Evolutionary conservation across 2,113 vertebrate species (phyloP).

Genomic region (Petrocephalus zakoni): DNA sequence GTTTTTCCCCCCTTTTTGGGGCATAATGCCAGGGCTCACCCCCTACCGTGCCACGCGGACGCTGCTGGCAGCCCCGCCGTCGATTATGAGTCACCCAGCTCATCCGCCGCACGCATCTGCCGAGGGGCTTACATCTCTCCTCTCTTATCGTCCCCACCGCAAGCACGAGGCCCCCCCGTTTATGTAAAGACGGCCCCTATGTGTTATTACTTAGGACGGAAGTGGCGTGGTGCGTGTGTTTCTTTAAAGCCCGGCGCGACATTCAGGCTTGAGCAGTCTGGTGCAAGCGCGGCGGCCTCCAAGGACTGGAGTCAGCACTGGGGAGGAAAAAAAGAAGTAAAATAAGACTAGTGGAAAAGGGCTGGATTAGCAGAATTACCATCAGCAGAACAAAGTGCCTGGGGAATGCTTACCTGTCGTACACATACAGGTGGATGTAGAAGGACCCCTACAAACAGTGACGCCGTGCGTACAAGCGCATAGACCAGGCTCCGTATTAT

Average conservation of each 20-base stretch:
- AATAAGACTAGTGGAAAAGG: not conserved
- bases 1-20: not conserved
- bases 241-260: slow-evolving; percentile 20
- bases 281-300: not conserved
- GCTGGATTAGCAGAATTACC: not conserved
- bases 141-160: not conserved
- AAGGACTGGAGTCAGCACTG: not conserved
- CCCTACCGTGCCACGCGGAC: not conserved
- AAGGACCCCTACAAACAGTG: not conserved
- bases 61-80: not conserved
- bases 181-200: not conserved
- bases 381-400: not conserved
- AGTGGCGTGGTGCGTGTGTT: slow-evolving; percentile 35
- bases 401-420: not conserved
- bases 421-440: not conserved
- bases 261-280: slow-evolving; percentile 28
- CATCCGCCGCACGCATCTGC: not conserved
- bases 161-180: not conserved
- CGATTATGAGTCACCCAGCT: not conserved
- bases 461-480: not conserved
- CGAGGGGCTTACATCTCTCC: not conserved
- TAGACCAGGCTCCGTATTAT: not conserved
- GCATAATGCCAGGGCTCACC: not conserved
- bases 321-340: not conserved
- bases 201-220: slow-evolving; percentile 34